These are phyloP conservation scores for Tachina lurida DNA, from an alignment of 2,888 invertebrate species.

Conservation along the genomic window DNA sequence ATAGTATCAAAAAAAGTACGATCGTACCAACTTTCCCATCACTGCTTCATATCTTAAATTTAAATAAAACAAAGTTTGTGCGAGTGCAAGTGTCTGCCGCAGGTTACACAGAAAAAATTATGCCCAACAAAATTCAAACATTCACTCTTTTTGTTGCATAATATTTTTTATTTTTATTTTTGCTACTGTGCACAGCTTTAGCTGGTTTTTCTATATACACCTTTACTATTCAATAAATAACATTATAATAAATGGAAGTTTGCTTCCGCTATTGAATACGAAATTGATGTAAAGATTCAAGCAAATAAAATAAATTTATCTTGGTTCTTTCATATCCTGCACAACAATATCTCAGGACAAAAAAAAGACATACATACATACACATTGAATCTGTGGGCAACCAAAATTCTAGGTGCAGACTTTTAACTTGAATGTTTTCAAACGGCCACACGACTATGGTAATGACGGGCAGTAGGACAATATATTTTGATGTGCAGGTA, in stretches of 20 bases:
- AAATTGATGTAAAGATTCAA: neutral
- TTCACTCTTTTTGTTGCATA: no score
- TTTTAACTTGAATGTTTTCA: neutral
- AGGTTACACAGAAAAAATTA: no score
- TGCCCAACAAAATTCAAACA: no score
- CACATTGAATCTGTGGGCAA: neutral
- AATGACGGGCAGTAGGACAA: neutral
- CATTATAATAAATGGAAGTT: neutral
- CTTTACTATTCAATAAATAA: no score
- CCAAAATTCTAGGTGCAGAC: neutral
- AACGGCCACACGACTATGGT: neutral
- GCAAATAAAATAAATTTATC: slow-evolving; percentile 8
- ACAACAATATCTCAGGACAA: neutral
- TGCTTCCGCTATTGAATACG: neutral
- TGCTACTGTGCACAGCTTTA: no score
- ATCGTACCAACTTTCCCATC: no score
- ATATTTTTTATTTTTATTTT: no score
- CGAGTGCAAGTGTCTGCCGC: no score
- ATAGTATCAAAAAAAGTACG: no score
- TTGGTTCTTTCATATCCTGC: neutral
- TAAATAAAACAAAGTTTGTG: no score
- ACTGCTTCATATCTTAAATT: no score
- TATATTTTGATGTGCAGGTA: neutral
- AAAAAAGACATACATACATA: neutral
- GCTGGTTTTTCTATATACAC: no score